Conservation (phyloP, 1,140 invertebrate genomes). For the Nixonia krombeini region DNA sequence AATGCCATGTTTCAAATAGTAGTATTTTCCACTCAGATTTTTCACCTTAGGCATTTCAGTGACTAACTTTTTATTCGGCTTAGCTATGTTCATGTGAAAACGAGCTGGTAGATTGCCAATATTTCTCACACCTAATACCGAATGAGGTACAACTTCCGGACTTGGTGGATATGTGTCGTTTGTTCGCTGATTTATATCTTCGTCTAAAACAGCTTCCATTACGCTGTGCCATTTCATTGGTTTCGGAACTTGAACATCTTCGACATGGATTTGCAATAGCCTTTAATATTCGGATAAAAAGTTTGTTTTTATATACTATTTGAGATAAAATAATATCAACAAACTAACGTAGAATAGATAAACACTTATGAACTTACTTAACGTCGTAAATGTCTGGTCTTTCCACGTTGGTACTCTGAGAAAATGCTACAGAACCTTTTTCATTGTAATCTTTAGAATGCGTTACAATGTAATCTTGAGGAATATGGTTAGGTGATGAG, state of each 20-base stretch:
- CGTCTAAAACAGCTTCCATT: conserved; percentile 54
- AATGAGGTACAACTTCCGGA: conserved; percentile 58
- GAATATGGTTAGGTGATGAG: conserved; percentile 60
- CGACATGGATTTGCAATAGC: conserved; percentile 59
- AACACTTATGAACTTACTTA: too few species aligned
- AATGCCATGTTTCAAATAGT: conserved; percentile 55
- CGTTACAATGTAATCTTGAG: conserved; percentile 32
- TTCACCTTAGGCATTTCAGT: conserved; percentile 1
- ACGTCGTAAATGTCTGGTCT: conserved; percentile 55
- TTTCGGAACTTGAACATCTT: conserved; percentile 50
- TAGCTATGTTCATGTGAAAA: conserved; percentile 18
- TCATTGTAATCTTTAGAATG: conserved; percentile 28
- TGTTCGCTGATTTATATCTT: too few species aligned
- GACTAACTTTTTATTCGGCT: conserved; percentile 16
- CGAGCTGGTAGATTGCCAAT: conserved; percentile 46
- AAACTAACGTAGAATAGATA: not conserved
- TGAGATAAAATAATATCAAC: not conserved
- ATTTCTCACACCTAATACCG: conserved; percentile 58
- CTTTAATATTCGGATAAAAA: conserved; percentile 29
- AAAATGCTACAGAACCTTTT: conserved; percentile 42
- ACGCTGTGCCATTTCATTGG: conserved; percentile 52
- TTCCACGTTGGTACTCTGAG: conserved; percentile 57
- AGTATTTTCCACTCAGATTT: conserved; percentile 55
- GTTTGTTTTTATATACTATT: too few species aligned
- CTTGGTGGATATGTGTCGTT: conserved; percentile 44